A percentile compares a stretch with the other conserved stretches of the same genome.
Conservation (phyloP, 2,888 invertebrate genomes). For the Scrobipalpa atriplicella region DNA sequence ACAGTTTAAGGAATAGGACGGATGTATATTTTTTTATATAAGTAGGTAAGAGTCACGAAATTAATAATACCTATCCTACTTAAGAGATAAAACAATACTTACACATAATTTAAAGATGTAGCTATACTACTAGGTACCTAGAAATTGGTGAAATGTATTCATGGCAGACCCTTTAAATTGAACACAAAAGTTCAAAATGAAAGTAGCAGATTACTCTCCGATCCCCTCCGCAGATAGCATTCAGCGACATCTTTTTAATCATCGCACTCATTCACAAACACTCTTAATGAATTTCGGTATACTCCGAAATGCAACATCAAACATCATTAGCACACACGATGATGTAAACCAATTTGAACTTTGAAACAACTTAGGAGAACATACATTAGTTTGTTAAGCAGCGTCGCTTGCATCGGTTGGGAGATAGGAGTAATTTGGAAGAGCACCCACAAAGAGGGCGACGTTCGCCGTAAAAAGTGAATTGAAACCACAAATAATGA, state of each 20-base stretch:
- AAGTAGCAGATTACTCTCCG: constrained; percentile 22
- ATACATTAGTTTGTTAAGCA: constrained; percentile 34
- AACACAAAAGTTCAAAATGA: constrained; percentile 6
- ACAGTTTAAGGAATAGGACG: too few relatives aligned
- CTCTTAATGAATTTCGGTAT: constrained; percentile 36
- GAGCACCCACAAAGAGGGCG: constrained; percentile 65
- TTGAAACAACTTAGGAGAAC: constrained; percentile 32
- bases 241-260: constrained; percentile 45
- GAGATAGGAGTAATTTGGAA: constrained; percentile 57
- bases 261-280: constrained; percentile 43
- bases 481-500: constrained; percentile 81
- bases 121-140: too few relatives aligned
- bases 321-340: constrained; percentile 30
- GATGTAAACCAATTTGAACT: constrained; percentile 30
- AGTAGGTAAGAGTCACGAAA: too few relatives aligned
- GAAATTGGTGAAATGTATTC: not conserved
- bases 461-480: constrained; percentile 74
- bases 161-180: not conserved
- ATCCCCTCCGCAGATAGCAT: constrained; percentile 36
- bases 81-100: too few relatives aligned
- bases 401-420: constrained; percentile 57
- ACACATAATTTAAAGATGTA: too few relatives aligned
- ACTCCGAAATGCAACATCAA: constrained; percentile 3
- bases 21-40: too few relatives aligned
- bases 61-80: too few relatives aligned